phyloP scores from a whole-genome alignment of 1,140 invertebrate species.

The Limonius californicus region DNA sequence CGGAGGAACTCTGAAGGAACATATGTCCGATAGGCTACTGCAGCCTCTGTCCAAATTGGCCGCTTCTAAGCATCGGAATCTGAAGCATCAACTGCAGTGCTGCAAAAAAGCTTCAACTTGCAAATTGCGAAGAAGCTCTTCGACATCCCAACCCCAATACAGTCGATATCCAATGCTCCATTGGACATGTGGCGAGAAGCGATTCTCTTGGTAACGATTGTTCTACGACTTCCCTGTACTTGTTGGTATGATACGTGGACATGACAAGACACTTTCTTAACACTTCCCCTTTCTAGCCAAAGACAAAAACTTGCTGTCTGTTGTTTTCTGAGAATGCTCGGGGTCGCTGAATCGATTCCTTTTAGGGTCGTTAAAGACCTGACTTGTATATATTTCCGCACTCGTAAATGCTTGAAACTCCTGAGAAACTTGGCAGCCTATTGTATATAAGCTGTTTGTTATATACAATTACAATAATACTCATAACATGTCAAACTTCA shows the following conservation, averaged over 20 bases:
- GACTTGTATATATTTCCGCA: conserved; percentile 18
- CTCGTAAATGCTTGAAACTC: conserved; percentile 4
- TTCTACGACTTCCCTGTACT: conserved; percentile 24
- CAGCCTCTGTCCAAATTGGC: conserved; percentile 4
- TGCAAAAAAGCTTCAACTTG: not conserved
- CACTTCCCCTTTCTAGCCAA: conserved; percentile 27
- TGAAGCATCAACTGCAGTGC: not conserved
- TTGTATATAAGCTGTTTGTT: not conserved
- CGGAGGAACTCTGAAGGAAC: conserved; percentile 23
- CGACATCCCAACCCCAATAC: not conserved
- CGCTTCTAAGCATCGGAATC: not conserved
- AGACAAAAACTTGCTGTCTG: conserved; percentile 24
- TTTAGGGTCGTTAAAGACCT: conserved; percentile 18
- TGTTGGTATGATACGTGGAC: conserved; percentile 23
- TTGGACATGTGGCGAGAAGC: not conserved
- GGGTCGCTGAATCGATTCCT: conserved; percentile 19
- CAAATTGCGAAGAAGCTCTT: not conserved
- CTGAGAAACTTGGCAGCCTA: not conserved
- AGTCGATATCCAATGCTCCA: too few species aligned
- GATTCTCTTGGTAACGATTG: conserved; percentile 11
- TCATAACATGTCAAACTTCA: too few species aligned
- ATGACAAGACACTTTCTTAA: conserved; percentile 29
- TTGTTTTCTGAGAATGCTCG: conserved; percentile 26
- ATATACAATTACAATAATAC: too few species aligned
- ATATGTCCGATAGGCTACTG: conserved; percentile 22